Evolutionary conservation across 2,797 vertebrate genomes (phyloP).

Genomic region (Champsocephalus esox): DNA sequence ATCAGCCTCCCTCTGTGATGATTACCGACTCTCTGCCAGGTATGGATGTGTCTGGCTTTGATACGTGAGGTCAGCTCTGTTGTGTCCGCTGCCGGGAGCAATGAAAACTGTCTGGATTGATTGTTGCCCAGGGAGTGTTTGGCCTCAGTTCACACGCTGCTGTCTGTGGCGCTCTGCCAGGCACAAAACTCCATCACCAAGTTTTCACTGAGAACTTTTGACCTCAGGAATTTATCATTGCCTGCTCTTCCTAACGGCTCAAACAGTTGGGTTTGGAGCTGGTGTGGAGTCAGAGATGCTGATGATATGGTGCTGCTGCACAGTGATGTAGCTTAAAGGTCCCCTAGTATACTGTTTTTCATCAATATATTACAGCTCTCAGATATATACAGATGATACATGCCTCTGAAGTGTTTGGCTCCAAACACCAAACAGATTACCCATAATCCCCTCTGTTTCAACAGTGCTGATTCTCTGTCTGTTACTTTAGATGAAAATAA

Average conservation of each 20-base stretch:
- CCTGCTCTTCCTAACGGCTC: not conserved
- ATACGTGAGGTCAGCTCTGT: slow-evolving; percentile 62
- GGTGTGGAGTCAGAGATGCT: not conserved
- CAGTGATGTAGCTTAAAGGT: not conserved
- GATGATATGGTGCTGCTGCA: not conserved
- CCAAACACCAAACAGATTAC: no score
- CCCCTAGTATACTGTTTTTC: no score
- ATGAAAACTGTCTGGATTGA: slow-evolving; percentile 69
- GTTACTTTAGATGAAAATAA: no score
- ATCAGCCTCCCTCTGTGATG: slow-evolving; percentile 52
- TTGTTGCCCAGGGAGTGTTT: slow-evolving; percentile 65
- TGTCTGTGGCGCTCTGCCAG: slow-evolving; percentile 42
- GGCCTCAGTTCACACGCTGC: slow-evolving; percentile 55
- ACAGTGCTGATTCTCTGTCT: no score
- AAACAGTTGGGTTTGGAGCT: not conserved
- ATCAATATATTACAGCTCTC: no score
- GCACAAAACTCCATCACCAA: slow-evolving; percentile 47
- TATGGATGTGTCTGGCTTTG: slow-evolving; percentile 59
- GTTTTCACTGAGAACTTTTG: slow-evolving; percentile 48
- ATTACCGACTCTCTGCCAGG: slow-evolving; percentile 53
- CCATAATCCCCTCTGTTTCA: no score
- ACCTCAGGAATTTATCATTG: slow-evolving; percentile 17
- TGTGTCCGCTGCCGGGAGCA: slow-evolving; percentile 48
- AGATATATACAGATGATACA: no score
- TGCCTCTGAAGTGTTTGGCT: no score